phyloP scores from a whole-genome alignment of 64 coral and sea anemone species.

The Hydrozoanthus tunicans region DNA sequence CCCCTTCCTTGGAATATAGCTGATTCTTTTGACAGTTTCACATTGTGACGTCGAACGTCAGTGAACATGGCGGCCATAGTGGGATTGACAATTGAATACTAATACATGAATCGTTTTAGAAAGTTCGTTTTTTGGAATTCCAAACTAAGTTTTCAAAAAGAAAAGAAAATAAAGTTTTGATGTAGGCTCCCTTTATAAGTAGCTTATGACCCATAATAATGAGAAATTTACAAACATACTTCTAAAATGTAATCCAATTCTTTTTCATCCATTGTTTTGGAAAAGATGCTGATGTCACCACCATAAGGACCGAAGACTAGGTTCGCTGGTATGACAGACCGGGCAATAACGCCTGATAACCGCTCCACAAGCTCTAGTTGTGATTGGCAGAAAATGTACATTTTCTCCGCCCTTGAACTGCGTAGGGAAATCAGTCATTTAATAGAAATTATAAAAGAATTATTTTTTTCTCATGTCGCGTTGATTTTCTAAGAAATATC shows the following conservation, averaged over 20 bases:
- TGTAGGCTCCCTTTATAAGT: neutral
- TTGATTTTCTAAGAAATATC: neutral
- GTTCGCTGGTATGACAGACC: constrained; percentile 33
- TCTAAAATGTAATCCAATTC: constrained; percentile 51
- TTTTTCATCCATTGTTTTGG: constrained; percentile 43
- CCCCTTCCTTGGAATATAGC: too few species aligned
- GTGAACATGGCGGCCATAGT: too few species aligned
- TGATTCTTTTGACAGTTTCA: too few species aligned
- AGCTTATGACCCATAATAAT: neutral
- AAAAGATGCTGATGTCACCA: constrained; percentile 1
- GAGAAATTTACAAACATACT: constrained; percentile 1
- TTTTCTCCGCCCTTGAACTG: neutral
- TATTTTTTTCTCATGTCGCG: too few species aligned
- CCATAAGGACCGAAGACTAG: constrained; percentile 34
- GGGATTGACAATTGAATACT: too few species aligned
- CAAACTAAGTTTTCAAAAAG: too few species aligned
- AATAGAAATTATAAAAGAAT: neutral
- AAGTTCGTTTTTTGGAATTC: too few species aligned
- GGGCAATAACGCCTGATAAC: constrained; percentile 50
- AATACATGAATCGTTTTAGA: too few species aligned
- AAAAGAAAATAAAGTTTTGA: too few species aligned
- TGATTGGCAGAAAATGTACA: constrained; percentile 26
- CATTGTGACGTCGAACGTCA: too few species aligned
- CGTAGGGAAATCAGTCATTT: neutral
- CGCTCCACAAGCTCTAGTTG: constrained; percentile 1